Percentiles rank a stretch among this genome's conserved stretches.
These are phyloP conservation scores for Scomber scombrus DNA, from an alignment of 2,113 vertebrate species.

Conservation along the genomic window DNA sequence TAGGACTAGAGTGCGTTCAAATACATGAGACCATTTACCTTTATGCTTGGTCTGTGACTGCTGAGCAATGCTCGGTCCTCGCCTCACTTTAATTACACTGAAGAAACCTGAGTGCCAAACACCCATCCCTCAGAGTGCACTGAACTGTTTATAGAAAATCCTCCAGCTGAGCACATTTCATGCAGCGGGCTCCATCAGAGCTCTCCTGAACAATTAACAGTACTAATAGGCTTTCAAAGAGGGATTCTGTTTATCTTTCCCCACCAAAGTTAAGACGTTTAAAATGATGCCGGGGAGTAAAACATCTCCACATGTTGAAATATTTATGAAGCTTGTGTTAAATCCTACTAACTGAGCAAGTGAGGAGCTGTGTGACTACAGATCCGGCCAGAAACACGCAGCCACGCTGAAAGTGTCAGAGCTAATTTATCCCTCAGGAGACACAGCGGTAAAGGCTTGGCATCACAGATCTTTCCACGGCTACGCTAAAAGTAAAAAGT, in stretches of 20 bases:
- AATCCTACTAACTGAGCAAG: constrained; percentile 35
- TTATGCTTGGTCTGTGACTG: not conserved
- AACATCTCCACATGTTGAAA: constrained; percentile 57
- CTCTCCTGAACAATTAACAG: constrained; percentile 25
- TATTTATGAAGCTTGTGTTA: constrained; percentile 62
- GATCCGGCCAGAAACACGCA: constrained; percentile 41
- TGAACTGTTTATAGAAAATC: constrained; percentile 47
- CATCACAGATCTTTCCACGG: constrained; percentile 1
- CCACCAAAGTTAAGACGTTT: constrained; percentile 14
- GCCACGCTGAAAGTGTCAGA: constrained; percentile 39
- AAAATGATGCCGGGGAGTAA: constrained; percentile 46
- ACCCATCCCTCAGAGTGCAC: not conserved
- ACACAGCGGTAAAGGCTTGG: constrained; percentile 15
- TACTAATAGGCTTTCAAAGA: constrained; percentile 38
- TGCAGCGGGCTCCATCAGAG: constrained; percentile 19
- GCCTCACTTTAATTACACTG: constrained; percentile 11
- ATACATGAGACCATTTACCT: too few relatives aligned
- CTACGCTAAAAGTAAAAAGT: not conserved
- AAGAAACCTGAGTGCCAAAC: constrained; percentile 33
- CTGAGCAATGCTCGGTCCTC: not conserved
- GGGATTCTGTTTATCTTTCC: constrained; percentile 17
- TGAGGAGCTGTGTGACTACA: constrained; percentile 31
- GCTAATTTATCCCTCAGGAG: constrained; percentile 45
- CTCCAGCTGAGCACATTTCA: constrained; percentile 34
- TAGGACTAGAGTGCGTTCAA: not conserved